phyloP scores from a whole-genome alignment of 2,113 vertebrate species.

The Emydocephalus ijimae region DNA sequence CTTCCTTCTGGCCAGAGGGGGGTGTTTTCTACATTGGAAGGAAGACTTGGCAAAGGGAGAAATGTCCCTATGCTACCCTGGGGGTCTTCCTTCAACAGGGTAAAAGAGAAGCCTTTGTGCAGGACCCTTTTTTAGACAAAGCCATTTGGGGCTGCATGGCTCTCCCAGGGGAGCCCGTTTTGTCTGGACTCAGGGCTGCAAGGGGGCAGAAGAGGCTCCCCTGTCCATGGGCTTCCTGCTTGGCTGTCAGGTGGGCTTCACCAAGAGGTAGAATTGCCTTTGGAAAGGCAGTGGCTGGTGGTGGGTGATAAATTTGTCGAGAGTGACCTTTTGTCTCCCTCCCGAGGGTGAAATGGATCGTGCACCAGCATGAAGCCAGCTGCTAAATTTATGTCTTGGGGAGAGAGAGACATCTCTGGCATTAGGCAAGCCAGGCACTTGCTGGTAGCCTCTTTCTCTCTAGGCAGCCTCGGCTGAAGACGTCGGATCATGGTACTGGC shows the following conservation, averaged over 20 bases:
- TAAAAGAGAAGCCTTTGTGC: not conserved
- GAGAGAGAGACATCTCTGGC: slow-evolving; percentile 67
- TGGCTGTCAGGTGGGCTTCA: not conserved
- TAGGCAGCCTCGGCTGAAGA: slow-evolving; percentile 40
- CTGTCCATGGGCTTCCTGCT: not conserved
- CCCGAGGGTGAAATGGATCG: slow-evolving; percentile 69
- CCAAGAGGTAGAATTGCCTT: not conserved
- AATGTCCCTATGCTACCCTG: not conserved
- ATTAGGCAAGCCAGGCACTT: slow-evolving; percentile 61
- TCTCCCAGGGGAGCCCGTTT: not conserved
- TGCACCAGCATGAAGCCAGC: slow-evolving; percentile 62
- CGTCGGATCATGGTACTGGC: slow-evolving; percentile 72
- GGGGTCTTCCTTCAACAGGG: not conserved
- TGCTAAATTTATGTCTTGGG: slow-evolving; percentile 82
- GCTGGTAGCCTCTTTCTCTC: slow-evolving; percentile 63
- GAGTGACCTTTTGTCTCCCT: slow-evolving; percentile 43
- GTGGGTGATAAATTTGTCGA: slow-evolving; percentile 24
- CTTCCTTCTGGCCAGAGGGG: not conserved
- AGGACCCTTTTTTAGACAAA: not conserved
- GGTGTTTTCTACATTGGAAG: not conserved
- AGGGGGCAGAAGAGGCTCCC: not conserved
- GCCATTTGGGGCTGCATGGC: not conserved
- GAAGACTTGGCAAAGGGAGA: not conserved
- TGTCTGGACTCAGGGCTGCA: not conserved
- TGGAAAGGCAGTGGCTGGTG: rapidly evolving